Evolutionary conservation across 2,888 invertebrate genomes (phyloP).

Genomic region (Eupithecia dodoneata): DNA sequence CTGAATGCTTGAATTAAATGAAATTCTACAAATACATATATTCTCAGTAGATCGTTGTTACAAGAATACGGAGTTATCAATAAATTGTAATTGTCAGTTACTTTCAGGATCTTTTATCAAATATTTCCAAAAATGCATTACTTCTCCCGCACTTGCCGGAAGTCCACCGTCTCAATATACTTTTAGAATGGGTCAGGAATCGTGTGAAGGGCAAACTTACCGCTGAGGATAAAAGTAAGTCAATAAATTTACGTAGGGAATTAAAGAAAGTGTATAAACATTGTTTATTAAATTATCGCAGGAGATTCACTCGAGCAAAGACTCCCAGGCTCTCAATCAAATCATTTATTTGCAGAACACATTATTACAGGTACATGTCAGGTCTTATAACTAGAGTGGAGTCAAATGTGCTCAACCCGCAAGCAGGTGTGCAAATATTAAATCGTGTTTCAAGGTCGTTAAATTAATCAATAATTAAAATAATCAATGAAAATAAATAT

Average conservation of each 20-base stretch:
- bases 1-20: neutral
- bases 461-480: too few species aligned
- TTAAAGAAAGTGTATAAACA: neutral
- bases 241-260: neutral
- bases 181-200: slow-evolving; percentile 68
- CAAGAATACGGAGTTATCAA: too few species aligned
- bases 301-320: neutral
- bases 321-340: neutral
- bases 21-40: neutral
- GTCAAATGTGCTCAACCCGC: too few species aligned
- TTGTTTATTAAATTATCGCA: neutral
- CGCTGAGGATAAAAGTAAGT: slow-evolving; percentile 60
- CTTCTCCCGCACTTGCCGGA: neutral
- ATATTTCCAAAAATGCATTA: neutral
- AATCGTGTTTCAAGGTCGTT: too few species aligned
- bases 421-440: too few species aligned
- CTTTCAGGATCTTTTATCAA: neutral
- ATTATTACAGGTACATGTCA: too few species aligned
- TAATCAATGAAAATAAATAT: too few species aligned
- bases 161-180: neutral
- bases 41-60: neutral
- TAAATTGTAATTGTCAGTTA: neutral
- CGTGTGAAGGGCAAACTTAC: slow-evolving; percentile 65
- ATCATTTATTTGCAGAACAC: too few species aligned
- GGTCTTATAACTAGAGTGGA: too few species aligned